Evolutionary conservation across 1,140 invertebrate species (phyloP), one percentile per base, ranked within the genome.

Genomic region (Drosophila hydei): DNA sequence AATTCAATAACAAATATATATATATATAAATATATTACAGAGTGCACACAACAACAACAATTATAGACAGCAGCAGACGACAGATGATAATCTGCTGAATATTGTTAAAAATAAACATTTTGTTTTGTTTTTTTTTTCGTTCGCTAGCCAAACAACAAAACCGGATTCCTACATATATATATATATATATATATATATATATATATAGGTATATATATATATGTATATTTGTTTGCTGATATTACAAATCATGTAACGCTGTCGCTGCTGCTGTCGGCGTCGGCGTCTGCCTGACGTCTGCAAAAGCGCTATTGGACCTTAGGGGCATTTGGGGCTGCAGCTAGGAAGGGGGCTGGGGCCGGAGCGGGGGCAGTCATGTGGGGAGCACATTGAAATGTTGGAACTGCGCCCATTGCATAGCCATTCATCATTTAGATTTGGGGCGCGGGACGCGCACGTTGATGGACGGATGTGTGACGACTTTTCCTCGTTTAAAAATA

Each of bases 391-490:
- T 21, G 54, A 9, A 21, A 40, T 42, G 47, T 23, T 51, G 56
- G 47, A 43, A 43, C 58, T 52, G 56, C 59, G 65, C 64, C 48
- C 58, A 62, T 62, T 11, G 33, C 68, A 52, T 19, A 12, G 64
- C 69, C 81, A 85, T 85, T 85, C 81, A 87, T 85, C 81, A 87
- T 80, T 74, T 79, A 40, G 45, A 36, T 42, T 11, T 33, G 30
- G 64, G 65, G 61, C 50, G 74, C 48, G 65, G 64, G 59, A 63
- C 36, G 25, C 36, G 25, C 56, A 74, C 30, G 55, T 78, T 88
- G 81, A 87, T 87, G 81, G 81, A 88, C 83, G 81, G 77, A 87
- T 87, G 83, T 87, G 81, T 87, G 83, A 88, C 81, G 80, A 81
- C 73, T 81, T 81, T 87, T 69, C 70, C 67, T 84, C 67, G 83